phyloP scores from a whole-genome alignment of 2,888 invertebrate genomes.

The Meta bourneti region DNA sequence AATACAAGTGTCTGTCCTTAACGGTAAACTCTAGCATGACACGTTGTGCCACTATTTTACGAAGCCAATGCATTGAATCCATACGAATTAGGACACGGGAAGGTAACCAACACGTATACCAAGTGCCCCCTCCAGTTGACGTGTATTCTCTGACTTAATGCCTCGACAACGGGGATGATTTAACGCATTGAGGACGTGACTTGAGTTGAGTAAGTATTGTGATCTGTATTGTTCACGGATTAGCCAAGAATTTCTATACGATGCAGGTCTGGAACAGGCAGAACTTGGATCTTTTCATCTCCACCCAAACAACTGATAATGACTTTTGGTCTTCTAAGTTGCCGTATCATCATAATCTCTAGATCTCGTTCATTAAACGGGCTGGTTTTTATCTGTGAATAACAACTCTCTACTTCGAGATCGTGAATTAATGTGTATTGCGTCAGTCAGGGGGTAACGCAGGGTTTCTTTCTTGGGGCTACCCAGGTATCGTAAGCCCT shows the following conservation, averaged over 20 bases:
- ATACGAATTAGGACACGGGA: neutral
- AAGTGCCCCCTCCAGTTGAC: neutral
- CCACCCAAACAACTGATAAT: neutral
- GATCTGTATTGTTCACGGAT: neutral
- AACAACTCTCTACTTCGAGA: too few species aligned
- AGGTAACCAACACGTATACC: slow-evolving; percentile 1
- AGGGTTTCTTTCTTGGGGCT: too few species aligned
- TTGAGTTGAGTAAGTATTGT: neutral
- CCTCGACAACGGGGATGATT: neutral
- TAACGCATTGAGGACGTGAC: neutral
- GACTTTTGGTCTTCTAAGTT: neutral
- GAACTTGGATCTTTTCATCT: neutral
- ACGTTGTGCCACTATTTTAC: neutral
- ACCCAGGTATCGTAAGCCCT: too few species aligned
- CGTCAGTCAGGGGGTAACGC: too few species aligned
- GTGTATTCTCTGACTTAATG: neutral
- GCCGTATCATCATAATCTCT: neutral
- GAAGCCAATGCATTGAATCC: neutral
- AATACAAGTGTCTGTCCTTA: neutral
- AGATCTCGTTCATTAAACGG: neutral
- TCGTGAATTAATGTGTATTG: too few species aligned
- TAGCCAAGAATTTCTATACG: neutral
- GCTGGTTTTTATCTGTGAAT: too few species aligned
- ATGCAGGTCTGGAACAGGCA: neutral
- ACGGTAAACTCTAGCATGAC: neutral